Percentiles rank a stretch among this genome's conserved stretches.
phyloP scores from a whole-genome alignment of 2,113 vertebrate genomes.

The Rattus rattus region DNA sequence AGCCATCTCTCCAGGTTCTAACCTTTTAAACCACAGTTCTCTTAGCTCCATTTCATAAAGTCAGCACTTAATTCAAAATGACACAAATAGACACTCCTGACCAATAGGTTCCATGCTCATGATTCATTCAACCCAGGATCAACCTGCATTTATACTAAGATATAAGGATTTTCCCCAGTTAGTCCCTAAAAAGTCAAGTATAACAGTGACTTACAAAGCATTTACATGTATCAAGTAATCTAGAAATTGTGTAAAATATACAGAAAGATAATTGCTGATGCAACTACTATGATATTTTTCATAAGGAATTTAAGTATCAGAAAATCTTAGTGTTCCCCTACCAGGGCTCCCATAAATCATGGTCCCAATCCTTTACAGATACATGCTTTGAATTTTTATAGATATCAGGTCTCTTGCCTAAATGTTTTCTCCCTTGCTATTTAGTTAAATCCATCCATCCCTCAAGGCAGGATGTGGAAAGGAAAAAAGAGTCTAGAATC shows the following conservation, averaged over 20 bases:
- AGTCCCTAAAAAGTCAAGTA: not conserved
- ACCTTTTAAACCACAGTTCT: conserved; percentile 11
- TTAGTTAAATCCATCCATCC: not conserved
- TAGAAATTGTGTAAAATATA: not conserved
- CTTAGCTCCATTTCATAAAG: not conserved
- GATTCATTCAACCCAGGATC: not conserved
- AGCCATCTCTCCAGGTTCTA: not conserved
- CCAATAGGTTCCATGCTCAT: not conserved
- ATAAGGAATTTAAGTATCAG: not conserved
- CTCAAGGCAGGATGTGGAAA: not conserved
- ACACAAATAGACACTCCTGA: not conserved
- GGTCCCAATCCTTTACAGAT: not conserved
- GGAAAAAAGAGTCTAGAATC: not conserved
- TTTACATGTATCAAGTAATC: not conserved
- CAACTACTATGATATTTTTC: not conserved
- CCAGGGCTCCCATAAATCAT: not conserved
- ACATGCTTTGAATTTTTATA: not conserved
- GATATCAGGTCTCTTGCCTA: not conserved
- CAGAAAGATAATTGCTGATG: not conserved
- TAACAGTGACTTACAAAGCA: not conserved
- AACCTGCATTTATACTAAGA: not conserved
- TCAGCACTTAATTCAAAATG: conserved; percentile 23
- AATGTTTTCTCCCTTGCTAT: not conserved
- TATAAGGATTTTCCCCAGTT: not conserved
- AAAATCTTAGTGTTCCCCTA: not conserved